Base-by-base conservation (phyloP, 2,113 vertebrate genomes). In the Limnothrissa miodon region DNA sequence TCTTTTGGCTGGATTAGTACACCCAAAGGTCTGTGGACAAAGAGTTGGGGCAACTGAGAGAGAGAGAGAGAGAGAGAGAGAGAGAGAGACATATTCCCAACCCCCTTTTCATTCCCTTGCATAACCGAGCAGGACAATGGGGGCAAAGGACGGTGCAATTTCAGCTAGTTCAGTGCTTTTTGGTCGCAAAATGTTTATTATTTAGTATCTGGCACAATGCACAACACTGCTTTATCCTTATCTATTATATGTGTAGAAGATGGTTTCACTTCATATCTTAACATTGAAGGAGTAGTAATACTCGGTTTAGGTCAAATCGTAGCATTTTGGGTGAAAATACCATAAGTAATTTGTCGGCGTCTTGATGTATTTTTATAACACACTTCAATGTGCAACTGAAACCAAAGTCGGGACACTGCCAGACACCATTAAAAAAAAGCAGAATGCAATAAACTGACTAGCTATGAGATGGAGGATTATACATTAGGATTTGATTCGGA, bases 31-130 rank as follows among this genome's bases (percentile, higher is more conserved):
- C 85, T 78, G 59, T 62, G 59, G 59, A 62, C 23, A 87, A 86
- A 87, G 87, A 86, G 85, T 88, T 87, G 86, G 70, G 51, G 82
- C 39, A 21, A 36, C 70, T 48, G 74, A 36, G 45, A 51, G 87
- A 80, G 85, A 83, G 46, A 74, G 84, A 81, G 84, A 13, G 44
- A 56, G 79, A 33, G 85, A 81, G 46, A 81, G 74, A 78, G 84
- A 56, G 51, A 19, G 23, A 4, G 19, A 56, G 51, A 56, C 19
- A 56, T 21, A 44, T 46, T 56, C 82, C 79, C 79, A 85, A 81
- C 83, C 42, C 81, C 81, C 29, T 53, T 83, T 83, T 88, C 66
- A 74, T 33, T 39, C 29, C n/a, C 59, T 66, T 66, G n/a, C 59
- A 74, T 74, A 74, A 74, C 29, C 13, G 4, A 74, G 66, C 36